Percentiles rank a stretch among this genome's conserved stretches.
phyloP scores from a whole-genome alignment of 2,113 vertebrate genomes.

The Myrmecobius fasciatus region DNA sequence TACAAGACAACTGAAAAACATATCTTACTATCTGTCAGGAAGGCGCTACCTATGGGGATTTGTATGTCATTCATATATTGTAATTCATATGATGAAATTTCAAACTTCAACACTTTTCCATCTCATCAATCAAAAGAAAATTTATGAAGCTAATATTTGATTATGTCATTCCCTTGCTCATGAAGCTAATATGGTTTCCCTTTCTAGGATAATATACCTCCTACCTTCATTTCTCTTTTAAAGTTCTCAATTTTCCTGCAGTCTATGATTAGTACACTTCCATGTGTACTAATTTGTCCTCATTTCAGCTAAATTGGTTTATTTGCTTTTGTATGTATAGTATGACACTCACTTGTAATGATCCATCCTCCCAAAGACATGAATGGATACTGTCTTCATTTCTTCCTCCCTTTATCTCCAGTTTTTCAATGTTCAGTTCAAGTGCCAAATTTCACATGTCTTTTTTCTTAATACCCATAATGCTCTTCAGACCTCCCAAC shows the following conservation, averaged over 20 bases:
- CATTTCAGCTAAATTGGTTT: background rate
- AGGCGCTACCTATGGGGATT: background rate
- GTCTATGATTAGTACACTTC: background rate
- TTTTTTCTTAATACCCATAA: background rate
- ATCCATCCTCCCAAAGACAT: background rate
- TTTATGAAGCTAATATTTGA: background rate
- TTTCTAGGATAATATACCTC: background rate
- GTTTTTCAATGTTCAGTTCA: background rate
- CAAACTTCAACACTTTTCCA: background rate
- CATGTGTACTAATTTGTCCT: background rate
- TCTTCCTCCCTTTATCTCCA: background rate
- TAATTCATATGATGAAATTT: background rate
- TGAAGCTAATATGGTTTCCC: background rate
- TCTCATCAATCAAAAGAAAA: background rate
- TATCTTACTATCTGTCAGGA: background rate
- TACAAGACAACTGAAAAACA: background rate
- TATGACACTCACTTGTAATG: background rate
- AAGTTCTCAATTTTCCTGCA: background rate
- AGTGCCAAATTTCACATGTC: background rate
- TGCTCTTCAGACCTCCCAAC: background rate
- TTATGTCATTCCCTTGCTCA: background rate
- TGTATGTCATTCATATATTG: background rate
- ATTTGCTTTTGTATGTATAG: background rate
- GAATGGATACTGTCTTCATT: background rate
- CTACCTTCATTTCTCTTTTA: background rate